Evolutionary conservation across 2,797 vertebrate species (phyloP).

Genomic region (Enteromius mattozi): DNA sequence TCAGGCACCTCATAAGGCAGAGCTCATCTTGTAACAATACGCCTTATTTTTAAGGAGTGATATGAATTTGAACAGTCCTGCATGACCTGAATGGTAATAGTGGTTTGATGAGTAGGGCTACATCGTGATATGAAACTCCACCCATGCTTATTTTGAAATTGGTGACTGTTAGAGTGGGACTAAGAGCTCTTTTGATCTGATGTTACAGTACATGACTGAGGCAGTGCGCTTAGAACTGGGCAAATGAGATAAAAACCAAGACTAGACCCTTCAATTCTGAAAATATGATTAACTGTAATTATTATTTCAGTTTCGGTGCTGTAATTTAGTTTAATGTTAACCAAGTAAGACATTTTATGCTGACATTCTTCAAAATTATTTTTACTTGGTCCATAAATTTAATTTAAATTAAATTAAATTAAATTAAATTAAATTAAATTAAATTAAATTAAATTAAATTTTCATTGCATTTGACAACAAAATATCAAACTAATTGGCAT

Average conservation of each 20-base stretch:
- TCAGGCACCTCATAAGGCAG: constrained; percentile 9
- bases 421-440: too few relatives aligned
- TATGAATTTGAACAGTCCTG: constrained; percentile 19
- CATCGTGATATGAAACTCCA: not conserved
- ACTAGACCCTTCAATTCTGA: not conserved
- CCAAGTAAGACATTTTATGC: not conserved
- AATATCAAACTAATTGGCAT: not conserved
- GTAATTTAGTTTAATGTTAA: not conserved
- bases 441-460: too few relatives aligned
- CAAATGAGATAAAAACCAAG: not conserved
- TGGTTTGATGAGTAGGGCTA: not conserved
- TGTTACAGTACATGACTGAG: not conserved
- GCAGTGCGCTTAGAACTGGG: not conserved
- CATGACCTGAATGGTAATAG: not conserved
- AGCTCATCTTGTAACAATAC: constrained; percentile 8
- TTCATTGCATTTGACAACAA: not conserved
- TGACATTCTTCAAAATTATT: not conserved
- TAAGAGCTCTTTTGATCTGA: not conserved
- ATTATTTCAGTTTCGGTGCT: not conserved
- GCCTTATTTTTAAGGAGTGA: constrained; percentile 1
- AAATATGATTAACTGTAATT: not conserved
- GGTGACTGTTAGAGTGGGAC: not conserved
- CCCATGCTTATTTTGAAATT: not conserved
- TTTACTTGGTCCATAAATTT: too few relatives aligned
- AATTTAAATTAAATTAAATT: too few relatives aligned